Evolutionary conservation across 2,113 vertebrate species (phyloP).

Genomic region (Salvelinus sp.): DNA sequence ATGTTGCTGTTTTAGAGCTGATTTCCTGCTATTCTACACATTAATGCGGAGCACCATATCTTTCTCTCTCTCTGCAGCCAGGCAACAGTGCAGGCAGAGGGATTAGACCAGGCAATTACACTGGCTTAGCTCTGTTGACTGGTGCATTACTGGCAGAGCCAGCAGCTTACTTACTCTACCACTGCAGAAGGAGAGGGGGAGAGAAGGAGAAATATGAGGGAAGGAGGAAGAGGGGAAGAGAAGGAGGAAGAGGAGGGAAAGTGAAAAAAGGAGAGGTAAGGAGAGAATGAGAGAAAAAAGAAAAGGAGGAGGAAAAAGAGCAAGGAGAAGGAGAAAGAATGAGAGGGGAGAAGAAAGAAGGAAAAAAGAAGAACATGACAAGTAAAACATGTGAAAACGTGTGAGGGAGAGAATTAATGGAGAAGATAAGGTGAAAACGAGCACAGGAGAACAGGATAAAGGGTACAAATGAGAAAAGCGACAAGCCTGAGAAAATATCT

Average conservation of each 20-base stretch:
- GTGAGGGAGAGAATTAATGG: not conserved
- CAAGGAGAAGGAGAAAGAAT: not conserved
- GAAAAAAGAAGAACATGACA: conserved; percentile 1
- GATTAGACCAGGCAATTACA: conserved; percentile 35
- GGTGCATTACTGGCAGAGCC: conserved; percentile 11
- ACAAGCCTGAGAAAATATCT: too few relatives aligned
- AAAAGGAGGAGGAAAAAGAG: not conserved
- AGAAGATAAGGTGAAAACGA: not conserved
- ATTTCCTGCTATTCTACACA: too few relatives aligned
- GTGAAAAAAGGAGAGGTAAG: not conserved
- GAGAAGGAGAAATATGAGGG: too few relatives aligned
- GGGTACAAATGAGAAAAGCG: too few relatives aligned
- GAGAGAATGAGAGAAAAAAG: too few relatives aligned
- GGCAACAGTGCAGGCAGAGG: conserved; percentile 1
- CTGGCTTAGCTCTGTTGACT: conserved; percentile 29
- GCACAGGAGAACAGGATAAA: not conserved
- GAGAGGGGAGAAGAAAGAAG: not conserved
- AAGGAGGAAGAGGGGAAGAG: too few relatives aligned
- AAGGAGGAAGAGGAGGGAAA: conserved; percentile 8
- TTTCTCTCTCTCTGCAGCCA: conserved; percentile 10
- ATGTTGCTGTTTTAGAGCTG: not conserved
- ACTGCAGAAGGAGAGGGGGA: too few relatives aligned
- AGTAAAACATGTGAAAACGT: conserved; percentile 36
- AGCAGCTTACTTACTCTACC: too few relatives aligned
- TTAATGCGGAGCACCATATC: conserved; percentile 8